Evolutionary conservation across 92 coral and sea anemone species (phyloP).

Genomic region (Epizoanthus scotinus): DNA sequence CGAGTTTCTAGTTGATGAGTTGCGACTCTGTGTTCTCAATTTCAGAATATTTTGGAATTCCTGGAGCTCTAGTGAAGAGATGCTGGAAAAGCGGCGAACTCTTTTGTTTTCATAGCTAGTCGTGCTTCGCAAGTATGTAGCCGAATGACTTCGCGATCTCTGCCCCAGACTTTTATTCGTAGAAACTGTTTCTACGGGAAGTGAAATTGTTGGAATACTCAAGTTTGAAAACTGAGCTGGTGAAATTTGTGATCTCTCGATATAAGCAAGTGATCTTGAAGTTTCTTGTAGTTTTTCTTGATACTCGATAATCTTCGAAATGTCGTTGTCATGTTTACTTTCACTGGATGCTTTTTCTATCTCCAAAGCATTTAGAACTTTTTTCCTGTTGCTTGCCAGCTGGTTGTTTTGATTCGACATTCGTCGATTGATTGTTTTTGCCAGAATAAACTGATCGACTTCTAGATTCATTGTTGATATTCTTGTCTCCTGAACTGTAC

Average conservation of each 20-base stretch:
- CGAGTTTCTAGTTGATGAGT: slow-evolving; percentile 1
- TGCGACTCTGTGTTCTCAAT: neutral
- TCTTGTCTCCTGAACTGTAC: no score
- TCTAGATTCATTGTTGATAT: no score
- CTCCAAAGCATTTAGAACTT: slow-evolving; percentile 28
- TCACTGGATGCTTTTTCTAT: slow-evolving; percentile 30
- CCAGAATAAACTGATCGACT: slow-evolving; percentile 35
- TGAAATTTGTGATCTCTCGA: slow-evolving; percentile 20
- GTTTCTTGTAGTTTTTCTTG: slow-evolving; percentile 44
- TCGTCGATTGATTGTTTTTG: slow-evolving; percentile 44
- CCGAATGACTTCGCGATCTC: slow-evolving; percentile 3
- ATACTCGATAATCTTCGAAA: slow-evolving; percentile 39
- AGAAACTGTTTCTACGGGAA: neutral
- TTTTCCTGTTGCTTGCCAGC: slow-evolving; percentile 48
- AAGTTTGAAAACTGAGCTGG: neutral
- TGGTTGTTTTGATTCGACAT: slow-evolving; percentile 52
- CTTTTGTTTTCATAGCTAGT: slow-evolving; percentile 48
- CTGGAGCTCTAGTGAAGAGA: slow-evolving; percentile 47
- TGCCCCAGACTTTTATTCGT: neutral
- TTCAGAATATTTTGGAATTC: neutral
- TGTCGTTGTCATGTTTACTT: slow-evolving; percentile 46
- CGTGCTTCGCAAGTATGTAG: slow-evolving; percentile 28
- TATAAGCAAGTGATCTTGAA: slow-evolving; percentile 31
- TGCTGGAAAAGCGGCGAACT: slow-evolving; percentile 37
- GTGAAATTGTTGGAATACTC: slow-evolving; percentile 1